Percentiles rank a stretch among this genome's conserved stretches.
These are phyloP conservation scores for Athene cunicularia DNA, from an alignment of 2,113 vertebrate species.

Conservation along the genomic window DNA sequence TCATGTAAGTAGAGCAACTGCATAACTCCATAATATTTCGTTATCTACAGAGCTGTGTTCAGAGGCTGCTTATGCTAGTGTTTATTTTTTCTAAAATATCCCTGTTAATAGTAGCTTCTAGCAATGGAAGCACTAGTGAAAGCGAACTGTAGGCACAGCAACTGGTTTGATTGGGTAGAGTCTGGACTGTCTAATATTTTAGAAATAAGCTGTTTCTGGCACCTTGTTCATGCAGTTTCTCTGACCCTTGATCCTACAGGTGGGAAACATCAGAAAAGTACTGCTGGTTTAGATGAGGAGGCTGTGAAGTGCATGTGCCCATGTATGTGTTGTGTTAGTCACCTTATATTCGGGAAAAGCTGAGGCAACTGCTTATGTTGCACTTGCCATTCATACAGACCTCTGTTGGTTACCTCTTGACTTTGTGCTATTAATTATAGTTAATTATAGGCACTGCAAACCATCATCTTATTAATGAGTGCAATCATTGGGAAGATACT, in stretches of 20 bases:
- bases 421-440: neutral
- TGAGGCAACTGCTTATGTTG: neutral
- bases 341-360: neutral
- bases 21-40: neutral
- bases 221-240: neutral
- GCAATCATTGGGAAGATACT: neutral
- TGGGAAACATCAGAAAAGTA: neutral
- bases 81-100: neutral
- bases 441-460: neutral
- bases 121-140: neutral
- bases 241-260: neutral
- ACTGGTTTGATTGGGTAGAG: neutral
- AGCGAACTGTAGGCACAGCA: neutral
- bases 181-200: neutral
- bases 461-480: neutral
- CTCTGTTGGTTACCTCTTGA: neutral
- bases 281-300: neutral
- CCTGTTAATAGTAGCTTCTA: neutral
- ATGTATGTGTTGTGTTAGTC: neutral
- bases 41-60: neutral
- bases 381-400: neutral
- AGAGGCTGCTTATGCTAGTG: neutral
- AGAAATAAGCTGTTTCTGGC: neutral
- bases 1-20: neutral
- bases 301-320: fast-evolving